Evolutionary conservation across 92 coral and sea anemone species (phyloP), one percentile per base, ranked within the genome.

Genomic region (Micromussa lordhowensis): DNA sequence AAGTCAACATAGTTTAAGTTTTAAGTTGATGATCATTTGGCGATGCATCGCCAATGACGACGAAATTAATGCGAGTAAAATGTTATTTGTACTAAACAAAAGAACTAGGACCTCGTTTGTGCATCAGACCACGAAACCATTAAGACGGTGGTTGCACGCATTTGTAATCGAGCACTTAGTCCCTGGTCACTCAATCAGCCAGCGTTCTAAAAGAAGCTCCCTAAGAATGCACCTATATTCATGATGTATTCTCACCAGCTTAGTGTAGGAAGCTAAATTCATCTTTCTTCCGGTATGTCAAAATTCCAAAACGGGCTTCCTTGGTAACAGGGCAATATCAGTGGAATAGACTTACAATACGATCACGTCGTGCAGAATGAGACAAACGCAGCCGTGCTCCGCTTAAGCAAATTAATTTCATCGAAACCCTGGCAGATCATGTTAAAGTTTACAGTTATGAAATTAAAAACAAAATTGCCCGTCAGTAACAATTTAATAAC

Each of bases 201-300:
- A 5, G 32, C 31, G 57, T 75, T 57, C 68, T 10, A 2, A 5
- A 28, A 54, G n/a, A 30, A 21, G 8, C 49, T 19, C 17, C 51
- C 12, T 3, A 57, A 79, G 34, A 29, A 11, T 31, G 8, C 0
- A 29, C 9, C n/a, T n/a, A 63, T 13, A 30, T 6, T 36, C 3
- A 22, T 59, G 30, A 81, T 9, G 12, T 44, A 36, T 64, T 64
- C 36, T 81, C 30, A 81, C 85, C 85, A 81, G 34, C 32, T 31
- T 81, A 38, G 75, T 81, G 74, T 81, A 81, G 17, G 85, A 64
- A 38, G 74, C 11, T 26, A 61, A 81, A 24, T 64, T 66, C 75
- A 81, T 48, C 74, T 22, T 58, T 49, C n/a, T 31, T 10, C n/a
- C 4, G 24, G 28, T 26, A n/a, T 77, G 58, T 48, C 35, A 24